These are phyloP conservation scores for Stenodera caucasica DNA, from an alignment of 2,888 invertebrate species.

Conservation along the genomic window DNA sequence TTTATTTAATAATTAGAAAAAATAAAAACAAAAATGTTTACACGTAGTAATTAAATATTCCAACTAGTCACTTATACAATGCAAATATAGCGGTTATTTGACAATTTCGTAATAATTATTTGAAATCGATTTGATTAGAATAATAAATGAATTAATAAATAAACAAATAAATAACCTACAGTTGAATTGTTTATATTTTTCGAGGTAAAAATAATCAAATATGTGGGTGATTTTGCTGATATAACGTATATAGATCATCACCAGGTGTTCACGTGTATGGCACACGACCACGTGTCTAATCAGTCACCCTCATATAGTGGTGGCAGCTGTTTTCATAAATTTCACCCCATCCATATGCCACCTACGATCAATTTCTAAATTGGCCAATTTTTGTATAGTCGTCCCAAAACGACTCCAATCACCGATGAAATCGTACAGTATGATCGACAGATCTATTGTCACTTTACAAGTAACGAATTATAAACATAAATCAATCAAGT, in stretches of 20 bases:
- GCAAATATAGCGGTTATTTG: not conserved
- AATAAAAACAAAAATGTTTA: too few species aligned
- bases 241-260: slow-evolving; percentile 1
- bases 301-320: slow-evolving; percentile 16
- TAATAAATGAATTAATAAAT: not conserved
- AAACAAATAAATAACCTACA: not conserved
- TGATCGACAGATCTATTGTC: too few species aligned
- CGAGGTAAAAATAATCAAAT: not conserved
- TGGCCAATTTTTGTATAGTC: too few species aligned
- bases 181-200: not conserved
- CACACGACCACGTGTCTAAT: slow-evolving; percentile 11
- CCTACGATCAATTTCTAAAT: not conserved
- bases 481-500: too few species aligned
- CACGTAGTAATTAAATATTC: too few species aligned
- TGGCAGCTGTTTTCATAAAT: slow-evolving; percentile 17
- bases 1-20: not conserved
- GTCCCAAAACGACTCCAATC: too few species aligned
- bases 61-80: too few species aligned
- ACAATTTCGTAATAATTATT: not conserved
- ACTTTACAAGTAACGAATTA: too few species aligned
- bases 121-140: not conserved
- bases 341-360: slow-evolving; percentile 13
- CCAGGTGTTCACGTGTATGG: slow-evolving; percentile 20
- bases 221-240: slow-evolving; percentile 15
- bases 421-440: too few species aligned